These are phyloP conservation scores for Eira barbara DNA, from an alignment of 2,113 vertebrate species.

Conservation along the genomic window DNA sequence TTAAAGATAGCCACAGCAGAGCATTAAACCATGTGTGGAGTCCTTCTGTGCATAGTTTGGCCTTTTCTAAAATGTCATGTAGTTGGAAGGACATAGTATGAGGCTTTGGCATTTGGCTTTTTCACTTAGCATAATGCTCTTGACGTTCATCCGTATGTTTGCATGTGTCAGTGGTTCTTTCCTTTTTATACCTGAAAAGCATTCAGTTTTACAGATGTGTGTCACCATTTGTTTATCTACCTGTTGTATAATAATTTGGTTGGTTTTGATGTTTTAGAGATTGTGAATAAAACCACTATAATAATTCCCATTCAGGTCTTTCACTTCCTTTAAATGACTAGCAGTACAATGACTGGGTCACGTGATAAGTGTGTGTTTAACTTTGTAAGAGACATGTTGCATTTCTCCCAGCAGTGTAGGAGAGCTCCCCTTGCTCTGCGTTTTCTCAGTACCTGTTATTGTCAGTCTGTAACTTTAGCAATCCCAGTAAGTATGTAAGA, in stretches of 20 bases:
- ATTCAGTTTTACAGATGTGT: background rate
- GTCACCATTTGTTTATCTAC: background rate
- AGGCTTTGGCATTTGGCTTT: background rate
- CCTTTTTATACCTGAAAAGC: background rate
- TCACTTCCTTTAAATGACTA: background rate
- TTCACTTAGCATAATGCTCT: background rate
- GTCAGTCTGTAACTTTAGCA: background rate
- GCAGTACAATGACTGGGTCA: background rate
- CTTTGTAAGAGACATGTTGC: background rate
- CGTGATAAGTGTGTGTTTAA: background rate
- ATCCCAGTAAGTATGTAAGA: background rate
- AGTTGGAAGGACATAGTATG: background rate
- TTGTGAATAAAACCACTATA: background rate
- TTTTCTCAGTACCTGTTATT: background rate
- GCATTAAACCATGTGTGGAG: background rate
- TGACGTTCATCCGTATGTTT: background rate
- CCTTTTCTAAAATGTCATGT: background rate
- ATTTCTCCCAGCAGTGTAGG: rapidly evolving
- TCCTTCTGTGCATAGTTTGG: background rate
- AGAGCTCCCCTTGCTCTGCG: background rate
- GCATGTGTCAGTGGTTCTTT: background rate
- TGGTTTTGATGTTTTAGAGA: background rate
- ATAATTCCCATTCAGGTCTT: background rate
- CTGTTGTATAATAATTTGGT: background rate
- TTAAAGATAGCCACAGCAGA: background rate